Evolutionary conservation across 1,140 invertebrate species (phyloP).

Genomic region (Rhizoglyphus robini): DNA sequence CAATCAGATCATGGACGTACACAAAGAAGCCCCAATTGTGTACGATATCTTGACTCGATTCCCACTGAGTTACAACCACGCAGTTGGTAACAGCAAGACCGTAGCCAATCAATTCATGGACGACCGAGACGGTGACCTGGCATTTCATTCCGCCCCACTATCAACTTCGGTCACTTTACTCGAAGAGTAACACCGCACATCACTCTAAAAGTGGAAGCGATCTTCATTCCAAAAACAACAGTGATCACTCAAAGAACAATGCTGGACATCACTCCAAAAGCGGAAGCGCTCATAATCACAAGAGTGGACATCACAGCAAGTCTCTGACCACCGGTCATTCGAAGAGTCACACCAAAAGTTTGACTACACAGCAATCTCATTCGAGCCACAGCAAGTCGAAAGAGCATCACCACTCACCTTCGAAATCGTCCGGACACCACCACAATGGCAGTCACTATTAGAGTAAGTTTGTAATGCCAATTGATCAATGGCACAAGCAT

Average conservation of each 20-base stretch:
- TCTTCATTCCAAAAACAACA: not conserved
- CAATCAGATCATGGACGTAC: not conserved
- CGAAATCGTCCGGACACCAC: not conserved
- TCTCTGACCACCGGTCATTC: no score
- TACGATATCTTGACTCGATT: not conserved
- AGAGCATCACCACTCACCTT: not conserved
- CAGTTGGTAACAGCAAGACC: not conserved
- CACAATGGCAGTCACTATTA: not conserved
- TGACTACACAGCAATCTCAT: not conserved
- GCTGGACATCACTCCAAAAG: not conserved
- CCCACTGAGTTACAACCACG: not conserved
- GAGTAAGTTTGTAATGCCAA: not conserved
- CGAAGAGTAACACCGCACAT: not conserved
- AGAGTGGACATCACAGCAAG: no score
- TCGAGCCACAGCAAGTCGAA: not conserved
- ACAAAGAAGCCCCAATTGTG: not conserved
- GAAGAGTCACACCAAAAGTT: not conserved
- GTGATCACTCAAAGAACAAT: not conserved
- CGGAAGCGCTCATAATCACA: no score
- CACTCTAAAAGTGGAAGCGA: not conserved
- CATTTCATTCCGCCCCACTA: not conserved
- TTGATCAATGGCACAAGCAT: no score
- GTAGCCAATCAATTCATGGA: not conserved
- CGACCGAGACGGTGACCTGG: not conserved
- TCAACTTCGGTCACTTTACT: not conserved